Evolutionary conservation across 37 sponge, comb jelly and placozoan genomes (phyloP), one percentile per base, ranked within the genome.

Genomic region (Spongilla lacustris): DNA sequence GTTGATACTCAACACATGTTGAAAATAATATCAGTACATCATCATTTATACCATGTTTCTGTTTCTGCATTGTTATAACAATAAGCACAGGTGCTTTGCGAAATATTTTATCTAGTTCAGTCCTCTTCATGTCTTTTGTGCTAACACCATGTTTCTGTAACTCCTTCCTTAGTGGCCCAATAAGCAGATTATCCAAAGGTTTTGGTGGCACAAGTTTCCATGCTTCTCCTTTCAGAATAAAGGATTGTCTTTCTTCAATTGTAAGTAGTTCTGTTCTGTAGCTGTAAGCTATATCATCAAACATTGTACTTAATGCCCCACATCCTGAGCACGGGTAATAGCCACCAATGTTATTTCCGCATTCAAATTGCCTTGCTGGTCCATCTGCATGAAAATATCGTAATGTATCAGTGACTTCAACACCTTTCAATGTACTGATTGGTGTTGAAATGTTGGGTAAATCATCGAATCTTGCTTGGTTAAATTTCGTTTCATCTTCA

Each of bases 331-430:
- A 58, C 21, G 58, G 58, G 21, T 58, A 17, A 58, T 58, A 58
- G 14, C 58, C 58, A 1, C 58, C 58, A 58, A 58, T 17, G 21
- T 58, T 58, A 17, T 75, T 35, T 25, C 76, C 76, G 9, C 30
- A 27, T 31, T 75, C 76, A 75, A 75, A 75, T 37, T 75, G 76
- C 13, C 36, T 27, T 4, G 76, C 76, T 35, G 76, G 76, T 35
- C 76, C 76, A 75, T 75, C 76, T 21, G 30, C 76, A 75, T 75
- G 76, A 17, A 75, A 75, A 17, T 27, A 35, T 10, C 76, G 8
- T 9, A 34, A 9, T 11, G 10, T 75, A 34, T 75, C 76, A 14
- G 10, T 9, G 24, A 75, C 21, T 9, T 5, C 12, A 11, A 35
- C 34, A 10, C 35, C 76, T 35, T 30, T 3, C 12, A 31, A 9